Conservation (phyloP, 92 coral and sea anemone genomes). For the Montipora capitata region DNA sequence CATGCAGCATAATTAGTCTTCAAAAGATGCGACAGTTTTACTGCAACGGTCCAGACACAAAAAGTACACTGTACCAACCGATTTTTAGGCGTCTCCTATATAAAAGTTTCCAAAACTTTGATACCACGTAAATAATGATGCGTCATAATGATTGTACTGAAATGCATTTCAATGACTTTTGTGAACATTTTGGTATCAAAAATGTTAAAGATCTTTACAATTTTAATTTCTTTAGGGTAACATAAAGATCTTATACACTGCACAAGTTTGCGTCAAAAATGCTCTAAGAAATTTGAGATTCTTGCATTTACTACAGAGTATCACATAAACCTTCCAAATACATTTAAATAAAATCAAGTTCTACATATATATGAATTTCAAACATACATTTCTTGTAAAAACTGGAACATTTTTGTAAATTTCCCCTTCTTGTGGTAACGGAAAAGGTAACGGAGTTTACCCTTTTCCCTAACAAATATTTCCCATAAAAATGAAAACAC, state of each 20-base stretch:
- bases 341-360: too few relatives aligned
- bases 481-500: background rate
- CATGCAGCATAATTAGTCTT: background rate
- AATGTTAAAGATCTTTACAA: conserved; percentile 6
- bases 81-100: background rate
- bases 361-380: background rate
- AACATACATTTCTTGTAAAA: background rate
- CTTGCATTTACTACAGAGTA: too few relatives aligned
- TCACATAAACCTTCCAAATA: too few relatives aligned
- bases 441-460: background rate
- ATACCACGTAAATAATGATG: conserved; percentile 14
- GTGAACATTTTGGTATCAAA: background rate
- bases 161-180: background rate
- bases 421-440: background rate
- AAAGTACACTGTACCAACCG: background rate
- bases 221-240: background rate
- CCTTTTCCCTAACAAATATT: background rate
- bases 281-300: background rate
- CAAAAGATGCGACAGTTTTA: conserved; percentile 7
- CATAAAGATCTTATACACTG: background rate
- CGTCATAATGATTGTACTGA: conserved; percentile 7
- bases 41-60: background rate
- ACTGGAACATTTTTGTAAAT: background rate
- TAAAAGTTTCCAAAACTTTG: background rate
- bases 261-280: conserved; percentile 5